Base-by-base conservation (phyloP, 2,888 invertebrate species). In the Drosophila yooni region DNA sequence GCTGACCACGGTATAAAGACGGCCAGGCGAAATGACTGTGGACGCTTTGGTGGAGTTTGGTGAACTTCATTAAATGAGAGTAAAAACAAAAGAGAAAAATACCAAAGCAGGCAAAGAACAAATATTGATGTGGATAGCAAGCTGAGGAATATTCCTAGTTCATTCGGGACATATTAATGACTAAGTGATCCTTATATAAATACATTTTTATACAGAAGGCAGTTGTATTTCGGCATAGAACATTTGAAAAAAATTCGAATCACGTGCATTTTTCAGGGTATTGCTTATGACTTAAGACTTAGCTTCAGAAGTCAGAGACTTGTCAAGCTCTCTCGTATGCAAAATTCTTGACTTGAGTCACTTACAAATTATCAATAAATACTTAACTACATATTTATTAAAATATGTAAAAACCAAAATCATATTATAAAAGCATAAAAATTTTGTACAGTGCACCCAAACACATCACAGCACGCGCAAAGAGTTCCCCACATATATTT, bases 1-100 rank as follows among this genome's bases (percentile, higher is more conserved):
- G 59, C 48, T 62, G 36, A 54, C 31, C 61, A 52, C 38, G 58
- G 50, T 52, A 13, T 25, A 34, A 46, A 58, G 71, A 66, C 56
- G 52, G 40, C 46, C 53, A 63, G 58, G 38, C 57, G 34, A 71
- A 74, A 52, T 66, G 54, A 65, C 61, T 60, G 51, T 34, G 38
- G 40, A 50, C 50, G 31, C 33, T 58, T 74, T 73, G 71, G 73
- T 76, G 70, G 76, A 82, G 43, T 1, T 13, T 83, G 71, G 74
- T 76, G 70, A 78, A 82, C 79, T 91, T 91, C 70, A 81, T 90
- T 89, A 88, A 73, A 85, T 46, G 15, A 46, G 8, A 73, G 53
- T 67, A 56, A 63, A 72, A 68, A 61, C 51, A 58, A 70, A 63
- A 64, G 63, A 51, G 21, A 46, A 65, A 40, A 59, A 43, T 68